phyloP scores from a whole-genome alignment of 2,797 vertebrate species.

The Chanos chanos region DNA sequence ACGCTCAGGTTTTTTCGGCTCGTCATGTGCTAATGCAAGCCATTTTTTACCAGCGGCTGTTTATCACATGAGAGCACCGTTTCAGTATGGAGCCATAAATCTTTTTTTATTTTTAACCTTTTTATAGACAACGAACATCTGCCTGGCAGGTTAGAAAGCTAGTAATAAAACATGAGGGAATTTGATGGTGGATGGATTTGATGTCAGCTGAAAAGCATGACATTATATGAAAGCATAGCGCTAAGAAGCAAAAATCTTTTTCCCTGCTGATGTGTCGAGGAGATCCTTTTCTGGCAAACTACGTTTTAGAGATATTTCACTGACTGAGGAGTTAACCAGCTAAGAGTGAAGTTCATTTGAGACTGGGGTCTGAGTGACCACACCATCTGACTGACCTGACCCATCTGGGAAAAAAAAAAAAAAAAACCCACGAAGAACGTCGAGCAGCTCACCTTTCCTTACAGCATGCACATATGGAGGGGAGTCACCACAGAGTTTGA shows the following conservation, averaged over 20 bases:
- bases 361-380: too few species aligned
- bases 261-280: too few species aligned
- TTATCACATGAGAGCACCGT: constrained; percentile 32
- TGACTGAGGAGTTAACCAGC: too few species aligned
- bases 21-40: not conserved
- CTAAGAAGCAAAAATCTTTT: too few species aligned
- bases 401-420: too few species aligned
- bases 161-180: too few species aligned
- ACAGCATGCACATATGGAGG: constrained; percentile 89
- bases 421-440: too few species aligned
- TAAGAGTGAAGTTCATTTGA: too few species aligned
- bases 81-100: constrained; percentile 25
- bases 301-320: too few species aligned
- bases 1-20: not conserved
- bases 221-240: not conserved
- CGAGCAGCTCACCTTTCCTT: constrained; percentile 88
- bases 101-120: constrained; percentile 16
- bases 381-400: too few species aligned
- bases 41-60: constrained; percentile 38
- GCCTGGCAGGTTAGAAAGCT: constrained; percentile 28
- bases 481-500: constrained; percentile 83
- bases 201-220: constrained; percentile 14
- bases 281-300: too few species aligned
- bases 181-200: not conserved
- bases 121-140: constrained; percentile 36